Evolutionary conservation across 2,113 vertebrate genomes (phyloP).

Genomic region (Desmodus rotundus): DNA sequence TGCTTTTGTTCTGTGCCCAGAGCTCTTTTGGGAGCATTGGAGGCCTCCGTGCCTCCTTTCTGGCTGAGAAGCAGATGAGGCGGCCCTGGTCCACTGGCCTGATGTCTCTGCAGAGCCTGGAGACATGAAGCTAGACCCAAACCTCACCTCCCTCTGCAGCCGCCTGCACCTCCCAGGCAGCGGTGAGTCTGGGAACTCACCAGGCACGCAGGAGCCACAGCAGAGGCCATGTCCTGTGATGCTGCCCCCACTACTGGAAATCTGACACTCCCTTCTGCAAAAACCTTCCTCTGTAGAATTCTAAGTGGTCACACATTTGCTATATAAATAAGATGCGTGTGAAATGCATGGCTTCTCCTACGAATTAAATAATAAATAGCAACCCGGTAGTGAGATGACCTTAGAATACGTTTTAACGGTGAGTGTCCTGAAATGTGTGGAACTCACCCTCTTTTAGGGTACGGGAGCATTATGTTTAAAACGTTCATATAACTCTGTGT

Average conservation of each 20-base stretch:
- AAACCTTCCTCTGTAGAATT: not conserved
- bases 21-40: too few relatives aligned
- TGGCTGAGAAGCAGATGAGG: not conserved
- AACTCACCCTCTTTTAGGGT: too few relatives aligned
- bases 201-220: too few relatives aligned
- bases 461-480: not conserved
- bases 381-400: not conserved
- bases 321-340: not conserved
- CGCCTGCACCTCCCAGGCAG: not conserved
- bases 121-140: not conserved
- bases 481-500: not conserved
- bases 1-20: not conserved
- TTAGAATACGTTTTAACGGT: not conserved
- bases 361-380: not conserved
- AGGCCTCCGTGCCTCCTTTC: not conserved
- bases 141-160: rapidly evolving
- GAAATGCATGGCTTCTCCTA: not conserved
- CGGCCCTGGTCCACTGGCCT: not conserved
- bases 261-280: not conserved
- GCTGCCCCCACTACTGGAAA: not conserved
- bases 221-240: not conserved
- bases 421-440: not conserved
- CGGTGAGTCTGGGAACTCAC: not conserved
- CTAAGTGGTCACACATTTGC: not conserved
- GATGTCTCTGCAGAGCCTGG: not conserved